Evolutionary conservation across 2,888 invertebrate species (phyloP).

Genomic region (Allolobophora icterica): DNA sequence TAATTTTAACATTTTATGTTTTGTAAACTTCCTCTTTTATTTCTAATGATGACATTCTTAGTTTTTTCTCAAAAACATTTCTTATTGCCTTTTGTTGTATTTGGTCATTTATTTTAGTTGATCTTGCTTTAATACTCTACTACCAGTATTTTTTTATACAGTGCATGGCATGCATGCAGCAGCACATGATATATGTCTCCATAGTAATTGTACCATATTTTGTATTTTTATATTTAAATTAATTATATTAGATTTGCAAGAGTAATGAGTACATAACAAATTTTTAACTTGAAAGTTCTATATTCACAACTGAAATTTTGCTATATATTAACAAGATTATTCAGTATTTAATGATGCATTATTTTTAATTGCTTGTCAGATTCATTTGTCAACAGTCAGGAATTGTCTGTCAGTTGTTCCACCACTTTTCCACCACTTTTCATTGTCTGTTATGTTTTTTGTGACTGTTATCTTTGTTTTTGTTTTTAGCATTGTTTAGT

Average conservation of each 20-base stretch:
- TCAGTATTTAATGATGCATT: not conserved
- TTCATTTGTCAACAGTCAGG: constrained; percentile 34
- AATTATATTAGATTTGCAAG: not conserved
- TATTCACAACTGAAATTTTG: not conserved
- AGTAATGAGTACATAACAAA: not conserved
- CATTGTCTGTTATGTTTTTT: not conserved
- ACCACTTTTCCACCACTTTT: not conserved
- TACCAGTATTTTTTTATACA: no score
- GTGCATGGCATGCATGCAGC: not conserved
- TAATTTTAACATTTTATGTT: not conserved
- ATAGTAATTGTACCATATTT: not conserved
- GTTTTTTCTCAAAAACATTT: not conserved
- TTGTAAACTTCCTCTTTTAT: not conserved
- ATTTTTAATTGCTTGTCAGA: not conserved
- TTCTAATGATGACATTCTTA: not conserved
- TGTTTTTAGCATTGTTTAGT: not conserved
- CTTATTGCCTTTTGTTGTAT: not conserved
- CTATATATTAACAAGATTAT: not conserved
- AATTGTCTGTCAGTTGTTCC: not conserved
- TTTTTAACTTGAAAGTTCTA: no score
- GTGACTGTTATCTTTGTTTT: not conserved
- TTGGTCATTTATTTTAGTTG: not conserved
- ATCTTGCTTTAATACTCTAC: not conserved
- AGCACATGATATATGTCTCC: not conserved
- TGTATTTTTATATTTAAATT: not conserved